Evolutionary conservation across 2,888 invertebrate species (phyloP), one percentile per base, ranked within the genome.

Genomic region (Ormyrus labotus): DNA sequence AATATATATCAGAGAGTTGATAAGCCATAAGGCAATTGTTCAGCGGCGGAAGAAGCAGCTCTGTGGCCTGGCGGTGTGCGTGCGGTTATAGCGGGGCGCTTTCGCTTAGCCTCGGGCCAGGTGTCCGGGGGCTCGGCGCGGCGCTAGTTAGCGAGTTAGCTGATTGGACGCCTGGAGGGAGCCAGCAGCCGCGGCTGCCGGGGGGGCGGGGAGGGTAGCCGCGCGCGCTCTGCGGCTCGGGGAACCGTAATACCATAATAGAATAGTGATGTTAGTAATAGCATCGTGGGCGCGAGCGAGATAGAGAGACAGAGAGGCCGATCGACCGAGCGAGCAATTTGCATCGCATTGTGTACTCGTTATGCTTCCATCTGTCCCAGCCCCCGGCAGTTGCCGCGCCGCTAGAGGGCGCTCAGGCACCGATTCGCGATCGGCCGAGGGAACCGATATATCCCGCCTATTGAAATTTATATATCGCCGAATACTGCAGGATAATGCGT

Each of bases 201-300:
- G 19, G 19, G 19, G 0, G 19, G n/a, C n/a, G 60, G 50, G 53
- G 47, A n/a, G 57, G 13, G 60, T 19, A 48, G 50, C 53, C 58
- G 61, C 65, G 53, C 19, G 55, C 51, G 72, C 45, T 50, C n/a
- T 8, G 19, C 47, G 72, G 76, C 77, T 77, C 86, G 84, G 85
- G 85, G 85, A 87, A 86, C 83, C 87, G 87, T 90, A 89, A 89
- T 89, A 85, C 88, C 86, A 88, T 90, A 90, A 90, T 90, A 87
- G 89, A 89, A 90, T 90, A 90, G 90, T 88, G 88, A 90, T 89
- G 90, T 90, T 90, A 90, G 90, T 89, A 90, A 90, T 89, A 88
- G 86, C 88, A 88, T 89, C 85, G 87, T 86, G 86, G 84, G 84
- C 80, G 78, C 73, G 55, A 63, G 78, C 80, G 79, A 71, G 75